Evolutionary conservation across 2,797 vertebrate species (phyloP).

Genomic region (Clarias laeviceps): DNA sequence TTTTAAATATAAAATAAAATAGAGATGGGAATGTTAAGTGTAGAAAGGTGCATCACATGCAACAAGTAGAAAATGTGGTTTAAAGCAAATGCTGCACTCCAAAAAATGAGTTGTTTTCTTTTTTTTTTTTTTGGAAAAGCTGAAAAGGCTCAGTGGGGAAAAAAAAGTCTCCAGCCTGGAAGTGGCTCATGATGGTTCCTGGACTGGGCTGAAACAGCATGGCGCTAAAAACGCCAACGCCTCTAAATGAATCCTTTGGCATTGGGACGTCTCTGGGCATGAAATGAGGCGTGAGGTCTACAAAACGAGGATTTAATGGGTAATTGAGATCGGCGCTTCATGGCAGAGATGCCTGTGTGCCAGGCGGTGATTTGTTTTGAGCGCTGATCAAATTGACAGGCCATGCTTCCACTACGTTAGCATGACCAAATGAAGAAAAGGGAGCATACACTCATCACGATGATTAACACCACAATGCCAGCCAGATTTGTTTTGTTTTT

Average conservation of each 20-base stretch:
- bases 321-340: slow-evolving; percentile 19
- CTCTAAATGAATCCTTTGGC: slow-evolving; percentile 20
- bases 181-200: slow-evolving; percentile 7
- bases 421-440: slow-evolving; percentile 27
- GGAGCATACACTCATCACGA: not conserved
- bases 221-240: not conserved
- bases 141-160: not conserved
- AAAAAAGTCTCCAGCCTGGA: slow-evolving; percentile 11
- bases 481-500: not conserved
- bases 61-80: not conserved
- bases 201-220: slow-evolving; percentile 2
- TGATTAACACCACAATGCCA: slow-evolving; percentile 1
- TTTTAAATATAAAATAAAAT: not conserved
- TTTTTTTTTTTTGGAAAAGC: not conserved
- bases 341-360: slow-evolving; percentile 10
- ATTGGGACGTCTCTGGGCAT: slow-evolving; percentile 10
- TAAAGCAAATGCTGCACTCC: not conserved
- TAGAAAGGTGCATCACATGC: not conserved
- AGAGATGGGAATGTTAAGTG: not conserved
- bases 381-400: slow-evolving; percentile 31
- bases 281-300: slow-evolving; percentile 20
- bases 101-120: not conserved
- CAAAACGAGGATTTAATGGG: slow-evolving; percentile 28
- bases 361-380: slow-evolving; percentile 31
- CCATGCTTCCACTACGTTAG: slow-evolving; percentile 13